Evolutionary conservation across 2,797 vertebrate species (phyloP).

Genomic region (Rhyacichthys aspro): DNA sequence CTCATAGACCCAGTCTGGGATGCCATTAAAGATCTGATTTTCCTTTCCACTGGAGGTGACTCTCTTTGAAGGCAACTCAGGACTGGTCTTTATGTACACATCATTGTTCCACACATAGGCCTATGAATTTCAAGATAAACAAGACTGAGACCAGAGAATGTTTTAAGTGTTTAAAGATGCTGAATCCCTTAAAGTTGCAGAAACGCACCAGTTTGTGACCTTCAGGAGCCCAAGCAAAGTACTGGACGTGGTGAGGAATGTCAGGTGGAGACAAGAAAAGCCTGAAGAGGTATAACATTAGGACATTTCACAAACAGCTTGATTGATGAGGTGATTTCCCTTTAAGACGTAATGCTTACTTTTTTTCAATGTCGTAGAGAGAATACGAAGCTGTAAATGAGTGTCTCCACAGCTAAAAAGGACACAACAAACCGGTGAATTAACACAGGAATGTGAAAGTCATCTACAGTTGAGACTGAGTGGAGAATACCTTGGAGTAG

Average conservation of each 20-base stretch:
- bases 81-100: slow-evolving; percentile 86
- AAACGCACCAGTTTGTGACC: slow-evolving; percentile 92
- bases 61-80: slow-evolving; percentile 63
- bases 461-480: neutral
- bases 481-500: slow-evolving; percentile 84
- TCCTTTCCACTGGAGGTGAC: slow-evolving; percentile 84
- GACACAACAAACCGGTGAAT: neutral
- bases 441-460: neutral
- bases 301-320: neutral
- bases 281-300: slow-evolving; percentile 15
- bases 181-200: too few species aligned
- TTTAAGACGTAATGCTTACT: slow-evolving; percentile 70
- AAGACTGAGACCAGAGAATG: neutral
- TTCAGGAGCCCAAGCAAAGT: slow-evolving; percentile 89
- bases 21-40: slow-evolving; percentile 89
- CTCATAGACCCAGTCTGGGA: slow-evolving; percentile 98
- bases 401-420: slow-evolving; percentile 89
- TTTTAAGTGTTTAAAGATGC: slow-evolving; percentile 2
- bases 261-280: slow-evolving; percentile 52
- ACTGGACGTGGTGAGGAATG: slow-evolving; percentile 87
- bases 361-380: slow-evolving; percentile 79
- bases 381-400: slow-evolving; percentile 90
- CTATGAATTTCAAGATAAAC: slow-evolving; percentile 71
- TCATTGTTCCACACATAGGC: slow-evolving; percentile 89
- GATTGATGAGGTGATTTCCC: neutral